Conservation (phyloP, 1,140 invertebrate genomes). For the Dolichoris vasculosae region DNA sequence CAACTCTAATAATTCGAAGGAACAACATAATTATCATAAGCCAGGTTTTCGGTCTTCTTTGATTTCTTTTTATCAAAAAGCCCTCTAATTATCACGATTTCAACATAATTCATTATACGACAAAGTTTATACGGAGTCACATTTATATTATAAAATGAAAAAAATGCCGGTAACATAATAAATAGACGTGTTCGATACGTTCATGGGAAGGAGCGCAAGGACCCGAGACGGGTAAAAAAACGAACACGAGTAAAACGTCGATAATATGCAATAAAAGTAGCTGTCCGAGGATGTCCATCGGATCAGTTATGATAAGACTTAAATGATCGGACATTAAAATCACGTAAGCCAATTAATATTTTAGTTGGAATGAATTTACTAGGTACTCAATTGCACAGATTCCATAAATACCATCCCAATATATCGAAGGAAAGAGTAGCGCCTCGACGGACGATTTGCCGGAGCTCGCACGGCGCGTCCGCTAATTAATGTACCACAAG, state of each 20-base stretch:
- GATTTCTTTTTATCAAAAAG: background rate
- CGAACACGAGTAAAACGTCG: background rate
- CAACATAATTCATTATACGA: background rate
- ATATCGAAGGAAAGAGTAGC: too few species aligned
- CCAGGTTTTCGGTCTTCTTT: background rate
- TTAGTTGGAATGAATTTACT: background rate
- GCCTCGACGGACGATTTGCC: too few species aligned
- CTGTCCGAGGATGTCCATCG: background rate
- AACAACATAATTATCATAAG: background rate
- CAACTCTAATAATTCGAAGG: background rate
- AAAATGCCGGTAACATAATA: background rate
- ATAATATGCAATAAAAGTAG: background rate
- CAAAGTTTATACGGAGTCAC: background rate
- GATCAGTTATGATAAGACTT: background rate
- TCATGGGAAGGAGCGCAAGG: background rate
- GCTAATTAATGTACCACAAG: constrained; percentile 2
- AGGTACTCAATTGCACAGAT: background rate
- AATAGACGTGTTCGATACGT: background rate
- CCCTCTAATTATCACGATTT: background rate
- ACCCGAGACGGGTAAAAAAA: background rate
- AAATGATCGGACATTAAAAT: constrained; percentile 13
- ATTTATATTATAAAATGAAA: background rate
- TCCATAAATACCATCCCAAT: too few species aligned
- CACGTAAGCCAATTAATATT: constrained; percentile 6
- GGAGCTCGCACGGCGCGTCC: background rate